phyloP scores from a whole-genome alignment of 2,888 invertebrate genomes.

The Philonicus albiceps region DNA sequence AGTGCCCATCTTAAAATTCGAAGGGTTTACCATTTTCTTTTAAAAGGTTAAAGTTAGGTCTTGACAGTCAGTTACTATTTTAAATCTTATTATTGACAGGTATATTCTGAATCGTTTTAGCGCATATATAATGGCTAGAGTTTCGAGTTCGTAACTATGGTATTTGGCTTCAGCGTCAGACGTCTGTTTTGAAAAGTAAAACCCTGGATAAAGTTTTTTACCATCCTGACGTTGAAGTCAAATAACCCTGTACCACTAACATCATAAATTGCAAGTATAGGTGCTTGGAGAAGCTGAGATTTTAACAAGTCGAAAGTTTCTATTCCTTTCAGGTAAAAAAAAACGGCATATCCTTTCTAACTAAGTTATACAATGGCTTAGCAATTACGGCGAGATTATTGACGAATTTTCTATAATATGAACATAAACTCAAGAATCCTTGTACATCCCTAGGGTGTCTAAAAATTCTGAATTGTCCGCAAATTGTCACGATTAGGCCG shows the following conservation, averaged over 20 bases:
- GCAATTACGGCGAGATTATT: conserved; percentile 51
- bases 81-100: no score
- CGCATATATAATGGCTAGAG: no score
- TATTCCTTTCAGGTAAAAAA: conserved; percentile 28
- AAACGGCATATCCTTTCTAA: conserved; percentile 41
- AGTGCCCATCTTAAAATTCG: no score
- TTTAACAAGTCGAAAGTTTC: conserved; percentile 46
- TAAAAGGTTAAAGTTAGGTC: no score
- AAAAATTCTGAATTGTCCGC: conserved; percentile 39
- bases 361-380: conserved; percentile 54
- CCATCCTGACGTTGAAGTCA: no score
- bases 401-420: conserved; percentile 52
- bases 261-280: conserved; percentile 54
- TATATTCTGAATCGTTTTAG: no score
- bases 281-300: conserved; percentile 45
- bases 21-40: no score
- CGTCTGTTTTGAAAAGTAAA: no score
- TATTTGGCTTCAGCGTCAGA: no score
- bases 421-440: conserved; percentile 46
- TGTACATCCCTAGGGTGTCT: conserved; percentile 48
- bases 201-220: no score
- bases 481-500: conserved; percentile 44
- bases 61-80: no score
- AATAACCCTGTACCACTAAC: conserved; percentile 50
- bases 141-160: no score